phyloP scores from a whole-genome alignment of 2,113 vertebrate species.

The Axis porcinus region DNA sequence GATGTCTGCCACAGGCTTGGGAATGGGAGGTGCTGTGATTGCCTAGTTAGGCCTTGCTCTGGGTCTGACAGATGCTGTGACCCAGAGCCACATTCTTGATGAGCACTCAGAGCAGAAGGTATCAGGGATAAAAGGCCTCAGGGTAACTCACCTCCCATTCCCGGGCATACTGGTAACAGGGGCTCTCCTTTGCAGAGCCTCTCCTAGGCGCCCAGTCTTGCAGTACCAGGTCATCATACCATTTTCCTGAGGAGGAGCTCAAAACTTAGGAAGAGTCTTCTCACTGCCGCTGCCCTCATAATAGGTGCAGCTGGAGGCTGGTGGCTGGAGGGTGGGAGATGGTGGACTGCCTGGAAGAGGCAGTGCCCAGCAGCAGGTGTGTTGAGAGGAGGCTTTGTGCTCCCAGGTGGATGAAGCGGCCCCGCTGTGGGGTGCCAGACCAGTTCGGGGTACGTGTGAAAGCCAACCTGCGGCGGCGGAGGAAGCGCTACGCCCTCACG shows the following conservation, averaged over 20 bases:
- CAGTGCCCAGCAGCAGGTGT: background rate
- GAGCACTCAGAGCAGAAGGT: background rate
- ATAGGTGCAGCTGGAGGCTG: background rate
- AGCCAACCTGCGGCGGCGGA: conserved; percentile 82
- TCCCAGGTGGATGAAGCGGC: conserved; percentile 91
- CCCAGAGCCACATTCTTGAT: background rate
- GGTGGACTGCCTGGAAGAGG: background rate
- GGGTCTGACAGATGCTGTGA: background rate
- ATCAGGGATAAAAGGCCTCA: background rate
- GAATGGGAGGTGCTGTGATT: background rate
- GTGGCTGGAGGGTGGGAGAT: background rate
- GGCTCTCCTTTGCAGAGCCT: background rate
- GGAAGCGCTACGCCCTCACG: conserved; percentile 89
- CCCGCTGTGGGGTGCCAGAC: conserved; percentile 94
- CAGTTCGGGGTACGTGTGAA: conserved; percentile 81
- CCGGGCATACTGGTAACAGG: background rate
- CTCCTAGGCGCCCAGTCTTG: background rate
- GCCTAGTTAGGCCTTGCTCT: background rate
- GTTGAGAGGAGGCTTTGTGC: background rate
- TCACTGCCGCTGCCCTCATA: background rate
- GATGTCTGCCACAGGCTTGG: background rate
- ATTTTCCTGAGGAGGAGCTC: background rate
- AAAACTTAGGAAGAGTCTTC: background rate
- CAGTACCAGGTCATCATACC: background rate
- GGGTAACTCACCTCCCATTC: background rate